Conservation (phyloP, 2,888 invertebrate species). For the Drosophila tripunctata region DNA sequence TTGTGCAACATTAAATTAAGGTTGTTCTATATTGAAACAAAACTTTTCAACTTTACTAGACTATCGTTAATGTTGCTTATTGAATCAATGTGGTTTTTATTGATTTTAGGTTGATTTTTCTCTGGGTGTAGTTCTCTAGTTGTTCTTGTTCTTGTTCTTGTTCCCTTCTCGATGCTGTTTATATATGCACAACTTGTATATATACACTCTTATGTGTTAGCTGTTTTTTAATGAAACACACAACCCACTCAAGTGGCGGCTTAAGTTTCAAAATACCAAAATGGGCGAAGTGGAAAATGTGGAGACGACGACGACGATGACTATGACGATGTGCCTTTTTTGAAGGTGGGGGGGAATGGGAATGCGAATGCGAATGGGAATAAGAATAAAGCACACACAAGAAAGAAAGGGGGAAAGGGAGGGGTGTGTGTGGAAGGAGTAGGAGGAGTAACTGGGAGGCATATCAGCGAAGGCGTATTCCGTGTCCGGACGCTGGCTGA, state of each 20-base stretch:
- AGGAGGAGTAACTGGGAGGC: not conserved
- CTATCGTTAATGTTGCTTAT: no score
- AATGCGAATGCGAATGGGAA: not conserved
- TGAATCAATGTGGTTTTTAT: no score
- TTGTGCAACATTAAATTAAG: no score
- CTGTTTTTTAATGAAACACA: slow-evolving; percentile 71
- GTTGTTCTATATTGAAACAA: no score
- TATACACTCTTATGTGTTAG: slow-evolving; percentile 6
- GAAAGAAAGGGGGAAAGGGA: not conserved
- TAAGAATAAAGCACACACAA: not conserved
- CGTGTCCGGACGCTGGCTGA: slow-evolving; percentile 23
- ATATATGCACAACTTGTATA: slow-evolving; percentile 28
- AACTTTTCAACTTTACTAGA: no score
- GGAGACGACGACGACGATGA: no score
- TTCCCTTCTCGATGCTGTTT: slow-evolving; percentile 28
- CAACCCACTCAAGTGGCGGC: slow-evolving; percentile 71
- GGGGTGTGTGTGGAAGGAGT: not conserved
- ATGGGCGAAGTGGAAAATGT: slow-evolving; percentile 51
- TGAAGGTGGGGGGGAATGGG: not conserved
- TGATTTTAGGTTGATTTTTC: no score
- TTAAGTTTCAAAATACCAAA: slow-evolving; percentile 70
- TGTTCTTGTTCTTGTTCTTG: slow-evolving; percentile 27
- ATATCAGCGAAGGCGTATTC: slow-evolving; percentile 28
- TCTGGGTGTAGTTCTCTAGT: no score
- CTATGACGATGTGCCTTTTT: slow-evolving; percentile 13